Evolutionary conservation across 2,797 vertebrate genomes (phyloP).

Genomic region (Sarcophilus harrisii): DNA sequence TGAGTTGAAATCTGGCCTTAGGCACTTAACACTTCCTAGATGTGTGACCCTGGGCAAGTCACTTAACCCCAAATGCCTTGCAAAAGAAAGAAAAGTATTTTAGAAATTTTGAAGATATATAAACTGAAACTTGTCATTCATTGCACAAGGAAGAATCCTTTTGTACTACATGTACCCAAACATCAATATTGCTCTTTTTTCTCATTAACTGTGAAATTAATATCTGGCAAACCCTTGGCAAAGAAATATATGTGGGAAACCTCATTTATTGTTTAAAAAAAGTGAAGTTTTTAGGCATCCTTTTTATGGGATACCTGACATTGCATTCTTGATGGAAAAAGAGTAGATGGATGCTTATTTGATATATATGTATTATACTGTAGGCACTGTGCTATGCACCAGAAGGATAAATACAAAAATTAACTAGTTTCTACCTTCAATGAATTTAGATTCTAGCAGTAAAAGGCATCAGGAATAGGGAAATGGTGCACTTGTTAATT

Average conservation of each 20-base stretch:
- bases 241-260: not conserved
- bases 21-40: too few relatives aligned
- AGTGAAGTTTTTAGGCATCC: not conserved
- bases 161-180: not conserved
- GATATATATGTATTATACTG: not conserved
- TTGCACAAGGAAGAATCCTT: not conserved
- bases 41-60: too few relatives aligned
- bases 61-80: too few relatives aligned
- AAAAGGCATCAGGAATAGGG: not conserved
- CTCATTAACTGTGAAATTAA: not conserved
- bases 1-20: too few relatives aligned
- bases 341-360: not conserved
- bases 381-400: too few relatives aligned
- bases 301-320: not conserved
- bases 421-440: not conserved
- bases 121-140: not conserved
- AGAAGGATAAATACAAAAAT: not conserved
- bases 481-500: not conserved
- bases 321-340: not conserved
- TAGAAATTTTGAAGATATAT: not conserved
- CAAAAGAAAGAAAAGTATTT: not conserved
- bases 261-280: not conserved
- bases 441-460: not conserved
- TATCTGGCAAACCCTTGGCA: not conserved
- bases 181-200: not conserved